Evolutionary conservation across 2,888 invertebrate species (phyloP), one percentile per base, ranked within the genome.

Genomic region (Girardia tigrina): DNA sequence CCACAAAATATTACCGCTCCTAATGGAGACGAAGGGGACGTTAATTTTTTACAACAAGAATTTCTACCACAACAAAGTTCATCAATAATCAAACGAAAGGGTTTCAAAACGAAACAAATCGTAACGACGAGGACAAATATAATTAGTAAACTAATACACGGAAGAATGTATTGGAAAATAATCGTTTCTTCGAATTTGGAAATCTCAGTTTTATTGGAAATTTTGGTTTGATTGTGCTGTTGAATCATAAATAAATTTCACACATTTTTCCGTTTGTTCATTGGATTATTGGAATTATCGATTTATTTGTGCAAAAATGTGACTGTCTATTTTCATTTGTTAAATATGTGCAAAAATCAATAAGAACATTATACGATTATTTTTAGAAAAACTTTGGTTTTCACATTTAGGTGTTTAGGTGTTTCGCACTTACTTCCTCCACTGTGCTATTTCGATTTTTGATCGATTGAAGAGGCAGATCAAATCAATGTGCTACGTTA

Each of bases 1-100:
- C 56, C 56, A 56, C 56, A 56, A 23, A 56, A 56, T 56, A 56
- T 56, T 2, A 56, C n/a, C n/a, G 56, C 56, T n/a, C 56, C 56
- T 6, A 56, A n/a, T 56, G 56, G 56, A 56, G 56, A 56, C 23
- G 56, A 56, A 2, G 56, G 56, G 4, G 56, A n/a, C n/a, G 6
- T 56, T 6, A 16, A n/a, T 12, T 56, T n/a, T 12, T 56, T 4
- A n/a, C 56, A 56, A 56, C 56, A 56, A 4, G 4, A 23, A 12
- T 6, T 20, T 20, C 23, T 4, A 4, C 56, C n/a, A 16, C 56
- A 56, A n/a, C 56, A 56, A n/a, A 12, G n/a, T 6, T 56, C 56
- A 56, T 56, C 20, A 56, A 56, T 20, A 12, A 56, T n/a, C 4
- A n/a, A 8, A 2, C n/a, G 56, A 16, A 56, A 56, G 6, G 4